phyloP scores from a whole-genome alignment of 2,797 vertebrate species.

The Zalophus californianus region DNA sequence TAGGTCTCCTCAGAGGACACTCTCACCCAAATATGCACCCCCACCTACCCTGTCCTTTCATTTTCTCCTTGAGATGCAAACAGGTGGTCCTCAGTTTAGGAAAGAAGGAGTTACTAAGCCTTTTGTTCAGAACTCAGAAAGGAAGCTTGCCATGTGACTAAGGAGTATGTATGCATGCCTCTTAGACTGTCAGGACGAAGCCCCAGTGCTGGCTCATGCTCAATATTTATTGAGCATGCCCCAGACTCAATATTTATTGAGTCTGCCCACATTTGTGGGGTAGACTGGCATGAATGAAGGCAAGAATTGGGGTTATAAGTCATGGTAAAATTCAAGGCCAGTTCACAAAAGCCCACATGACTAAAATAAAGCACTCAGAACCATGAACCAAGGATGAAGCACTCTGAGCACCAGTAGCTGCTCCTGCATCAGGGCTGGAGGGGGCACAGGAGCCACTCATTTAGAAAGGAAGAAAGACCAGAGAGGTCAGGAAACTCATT shows the following conservation, averaged over 20 bases:
- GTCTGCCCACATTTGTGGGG: too few relatives aligned
- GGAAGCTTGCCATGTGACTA: neutral
- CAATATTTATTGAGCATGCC: too few relatives aligned
- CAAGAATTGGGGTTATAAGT: neutral
- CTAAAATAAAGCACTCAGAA: neutral
- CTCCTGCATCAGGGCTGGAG: neutral
- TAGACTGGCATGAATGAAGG: neutral
- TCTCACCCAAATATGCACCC: neutral
- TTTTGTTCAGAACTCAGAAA: neutral
- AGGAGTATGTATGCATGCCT: too few relatives aligned
- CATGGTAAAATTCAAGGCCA: neutral
- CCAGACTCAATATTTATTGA: too few relatives aligned
- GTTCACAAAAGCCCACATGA: neutral
- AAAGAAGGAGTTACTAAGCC: neutral
- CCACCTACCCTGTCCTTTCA: neutral
- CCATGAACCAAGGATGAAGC: neutral
- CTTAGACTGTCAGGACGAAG: neutral
- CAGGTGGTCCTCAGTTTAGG: neutral
- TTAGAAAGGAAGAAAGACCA: neutral
- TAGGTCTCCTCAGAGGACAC: neutral
- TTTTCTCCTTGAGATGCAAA: neutral
- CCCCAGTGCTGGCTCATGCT: neutral
- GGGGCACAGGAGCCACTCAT: neutral
- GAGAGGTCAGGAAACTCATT: neutral
- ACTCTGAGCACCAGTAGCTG: fast-evolving